Base-by-base conservation (phyloP, 2,888 invertebrate species). In the Galerucella nymphaeae region DNA sequence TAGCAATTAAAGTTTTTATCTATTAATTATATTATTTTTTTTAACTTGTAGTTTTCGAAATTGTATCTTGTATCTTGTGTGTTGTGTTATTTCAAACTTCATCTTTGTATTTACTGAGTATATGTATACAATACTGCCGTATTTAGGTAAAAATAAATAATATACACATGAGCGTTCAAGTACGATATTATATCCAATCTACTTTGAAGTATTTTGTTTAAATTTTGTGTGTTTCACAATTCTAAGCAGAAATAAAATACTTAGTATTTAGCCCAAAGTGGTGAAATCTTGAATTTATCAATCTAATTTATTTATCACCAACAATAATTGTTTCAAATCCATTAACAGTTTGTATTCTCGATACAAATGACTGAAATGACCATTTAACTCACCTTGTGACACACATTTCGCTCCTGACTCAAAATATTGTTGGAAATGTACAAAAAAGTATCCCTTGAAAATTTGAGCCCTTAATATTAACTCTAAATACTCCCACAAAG, bases 141-240 rank as follows among this genome's bases (percentile, higher is more conserved):
- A 20, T 58, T 53, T 53, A 61, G 18, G 38, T 18, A 62, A 59
- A 69, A 62, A 66, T 30, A 50, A 65, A 57, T 67, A 67, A 67
- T 63, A 63, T 42, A 70, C 41, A 55, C 41, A 57, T 70, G 70
- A 70, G 70, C 70, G 57, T 70, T 70, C 45, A 63, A 70, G 70
- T 63, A 63, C 8, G 42, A 62, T 62, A 20, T 62, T 62, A 20
- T 62, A 64, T 53, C 57, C 63, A 64, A 61, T 30, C 50, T 61
- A 67, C 67, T 50, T 61, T 61, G 55, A 55, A 63, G 57, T 70
- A 64, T 41, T 63, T 64, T 23, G 45, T 41, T 55, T 63, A 23
- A 23, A 70, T 64, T 61, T 70, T 70, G 70, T 70, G 70, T 57
- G 70, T 63, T 63, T 64, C 70, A 63, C 57, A 70, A 70, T 64